phyloP scores from a whole-genome alignment of 2,797 vertebrate species.

The Cyclopterus lumpus region DNA sequence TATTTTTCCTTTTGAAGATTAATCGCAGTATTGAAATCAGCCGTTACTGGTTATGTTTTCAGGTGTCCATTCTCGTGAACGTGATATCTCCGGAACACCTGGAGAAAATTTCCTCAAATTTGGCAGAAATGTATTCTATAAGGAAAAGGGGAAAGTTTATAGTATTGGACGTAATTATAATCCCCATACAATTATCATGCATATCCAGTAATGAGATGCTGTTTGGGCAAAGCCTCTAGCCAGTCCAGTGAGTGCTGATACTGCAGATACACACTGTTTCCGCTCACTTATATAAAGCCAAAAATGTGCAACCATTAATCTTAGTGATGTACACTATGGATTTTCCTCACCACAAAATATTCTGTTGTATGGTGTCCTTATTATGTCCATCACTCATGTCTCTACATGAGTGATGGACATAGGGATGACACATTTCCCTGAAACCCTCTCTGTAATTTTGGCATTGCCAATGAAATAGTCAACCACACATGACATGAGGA shows the following conservation, averaged over 20 bases:
- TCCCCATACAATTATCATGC: conserved; percentile 1
- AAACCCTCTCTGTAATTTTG: conserved; percentile 15
- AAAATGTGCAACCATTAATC: conserved; percentile 47
- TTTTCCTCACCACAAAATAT: conserved; percentile 36
- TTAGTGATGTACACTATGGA: conserved; percentile 19
- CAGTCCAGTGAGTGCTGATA: conserved; percentile 22
- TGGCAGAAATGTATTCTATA: background rate
- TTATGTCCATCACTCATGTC: conserved; percentile 21
- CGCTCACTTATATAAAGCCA: background rate
- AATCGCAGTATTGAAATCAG: background rate
- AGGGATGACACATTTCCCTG: conserved; percentile 7
- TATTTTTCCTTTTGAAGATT: background rate
- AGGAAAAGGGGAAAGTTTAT: background rate
- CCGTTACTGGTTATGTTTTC: background rate
- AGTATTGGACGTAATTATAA: background rate
- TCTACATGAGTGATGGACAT: background rate
- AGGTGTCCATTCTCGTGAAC: too few species aligned
- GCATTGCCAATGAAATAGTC: background rate
- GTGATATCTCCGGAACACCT: too few species aligned
- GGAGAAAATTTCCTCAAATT: background rate
- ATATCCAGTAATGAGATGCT: conserved; percentile 7
- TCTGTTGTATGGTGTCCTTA: conserved; percentile 13
- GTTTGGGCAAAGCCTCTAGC: conserved; percentile 11
- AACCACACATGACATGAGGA: background rate
- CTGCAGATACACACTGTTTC: conserved; percentile 20